phyloP scores from a whole-genome alignment of 2,797 vertebrate genomes.

The Aplochiton taeniatus region DNA sequence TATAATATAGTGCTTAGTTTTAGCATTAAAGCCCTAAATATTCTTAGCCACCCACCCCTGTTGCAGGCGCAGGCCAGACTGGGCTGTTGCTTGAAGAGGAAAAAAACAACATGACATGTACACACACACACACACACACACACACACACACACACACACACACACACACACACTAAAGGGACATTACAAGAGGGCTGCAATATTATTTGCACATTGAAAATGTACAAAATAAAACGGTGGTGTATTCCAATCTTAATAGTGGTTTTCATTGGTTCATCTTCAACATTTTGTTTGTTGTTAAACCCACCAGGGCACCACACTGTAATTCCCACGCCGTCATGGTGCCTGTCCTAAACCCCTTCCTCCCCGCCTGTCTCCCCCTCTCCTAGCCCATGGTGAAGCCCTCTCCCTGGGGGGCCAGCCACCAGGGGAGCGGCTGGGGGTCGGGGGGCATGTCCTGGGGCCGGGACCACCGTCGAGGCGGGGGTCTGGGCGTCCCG shows the following conservation, averaged over 20 bases:
- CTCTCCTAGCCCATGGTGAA: constrained; percentile 90
- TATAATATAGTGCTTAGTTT: constrained; percentile 58
- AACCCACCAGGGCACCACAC: too few relatives aligned
- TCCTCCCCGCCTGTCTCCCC: neutral
- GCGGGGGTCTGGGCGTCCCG: constrained; percentile 84
- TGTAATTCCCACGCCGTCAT: too few relatives aligned
- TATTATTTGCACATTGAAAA: too few relatives aligned
- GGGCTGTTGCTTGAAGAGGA: constrained; percentile 24
- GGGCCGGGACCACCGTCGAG: constrained; percentile 93
- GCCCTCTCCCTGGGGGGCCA: constrained; percentile 95
- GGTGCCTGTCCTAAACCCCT: too few relatives aligned
- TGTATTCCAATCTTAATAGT: too few relatives aligned
- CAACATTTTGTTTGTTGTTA: too few relatives aligned
- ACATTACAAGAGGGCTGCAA: too few relatives aligned
- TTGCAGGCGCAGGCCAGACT: constrained; percentile 57
- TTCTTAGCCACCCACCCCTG: constrained; percentile 67
- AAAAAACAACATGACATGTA: neutral
- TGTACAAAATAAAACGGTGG: neutral
- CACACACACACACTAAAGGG: too few relatives aligned
- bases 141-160: too few relatives aligned
- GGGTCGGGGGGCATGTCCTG: constrained; percentile 92
- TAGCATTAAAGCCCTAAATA: constrained; percentile 77
- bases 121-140: neutral
- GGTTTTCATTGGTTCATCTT: too few relatives aligned
- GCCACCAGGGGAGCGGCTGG: constrained; percentile 92